Evolutionary conservation across 2,113 vertebrate species (phyloP).

Genomic region (Sus scrofa): T2T-Sscrofa CM000819.6:112861001-112861500

Average conservation of each 20-base stretch:
- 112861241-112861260: conserved; percentile 54
- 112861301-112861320: conserved; percentile 54
- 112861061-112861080: background rate
- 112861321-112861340: conserved; percentile 40
- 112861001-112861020: background rate
- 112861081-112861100: background rate
- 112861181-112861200: conserved; percentile 48
- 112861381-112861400: background rate
- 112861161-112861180: conserved; percentile 67
- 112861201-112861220: conserved; percentile 61
- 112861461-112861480: background rate
- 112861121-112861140: conserved; percentile 45
- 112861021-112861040: background rate
- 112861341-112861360: background rate
- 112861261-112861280: conserved; percentile 25
- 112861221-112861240: conserved; percentile 14
- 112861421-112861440: background rate
- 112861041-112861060: background rate
- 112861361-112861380: background rate
- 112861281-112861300: conserved; percentile 44
- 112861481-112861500: background rate
- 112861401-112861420: background rate
- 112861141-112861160: conserved; percentile 31
- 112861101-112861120: background rate
- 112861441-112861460: background rate